These are phyloP conservation scores for rat (Rattus norvegicus) DNA, from an alignment of 2,113 vertebrate genomes.

Conservation along the genomic window DNA sequence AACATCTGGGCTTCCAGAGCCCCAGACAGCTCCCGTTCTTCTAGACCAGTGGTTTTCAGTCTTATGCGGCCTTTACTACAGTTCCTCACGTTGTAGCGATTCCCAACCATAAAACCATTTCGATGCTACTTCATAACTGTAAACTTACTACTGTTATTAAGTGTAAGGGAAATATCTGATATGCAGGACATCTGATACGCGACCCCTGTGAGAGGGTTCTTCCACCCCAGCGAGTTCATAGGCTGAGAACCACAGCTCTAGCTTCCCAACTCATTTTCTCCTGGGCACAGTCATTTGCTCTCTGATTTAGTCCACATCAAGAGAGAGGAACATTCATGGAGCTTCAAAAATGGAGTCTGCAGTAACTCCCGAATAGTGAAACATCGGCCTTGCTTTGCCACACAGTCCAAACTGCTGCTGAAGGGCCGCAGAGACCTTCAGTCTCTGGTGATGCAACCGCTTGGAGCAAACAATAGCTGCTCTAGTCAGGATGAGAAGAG, in stretches of 20 bases:
- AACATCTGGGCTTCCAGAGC: neutral
- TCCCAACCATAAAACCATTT: neutral
- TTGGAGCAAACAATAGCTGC: slow-evolving; percentile 38
- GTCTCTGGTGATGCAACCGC: slow-evolving; percentile 4
- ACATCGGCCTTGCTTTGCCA: slow-evolving; percentile 23
- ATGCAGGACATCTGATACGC: neutral
- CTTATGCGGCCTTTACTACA: neutral
- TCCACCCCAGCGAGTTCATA: neutral
- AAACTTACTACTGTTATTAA: neutral
- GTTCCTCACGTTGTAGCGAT: neutral
- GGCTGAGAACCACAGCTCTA: neutral
- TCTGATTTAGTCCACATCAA: neutral
- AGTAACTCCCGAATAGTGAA: neutral
- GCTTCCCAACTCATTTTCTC: neutral
- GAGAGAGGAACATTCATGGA: neutral
- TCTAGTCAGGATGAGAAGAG: slow-evolving; percentile 6
- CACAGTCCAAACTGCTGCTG: neutral
- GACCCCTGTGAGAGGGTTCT: neutral
- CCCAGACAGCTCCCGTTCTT: neutral
- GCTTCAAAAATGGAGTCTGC: neutral
- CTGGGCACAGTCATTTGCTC: neutral
- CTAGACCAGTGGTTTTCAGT: neutral
- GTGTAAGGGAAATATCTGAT: neutral
- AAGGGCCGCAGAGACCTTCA: neutral
- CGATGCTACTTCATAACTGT: neutral